Evolutionary conservation across 2,797 vertebrate genomes (phyloP).

Genomic region (Danio aesculapii): DNA sequence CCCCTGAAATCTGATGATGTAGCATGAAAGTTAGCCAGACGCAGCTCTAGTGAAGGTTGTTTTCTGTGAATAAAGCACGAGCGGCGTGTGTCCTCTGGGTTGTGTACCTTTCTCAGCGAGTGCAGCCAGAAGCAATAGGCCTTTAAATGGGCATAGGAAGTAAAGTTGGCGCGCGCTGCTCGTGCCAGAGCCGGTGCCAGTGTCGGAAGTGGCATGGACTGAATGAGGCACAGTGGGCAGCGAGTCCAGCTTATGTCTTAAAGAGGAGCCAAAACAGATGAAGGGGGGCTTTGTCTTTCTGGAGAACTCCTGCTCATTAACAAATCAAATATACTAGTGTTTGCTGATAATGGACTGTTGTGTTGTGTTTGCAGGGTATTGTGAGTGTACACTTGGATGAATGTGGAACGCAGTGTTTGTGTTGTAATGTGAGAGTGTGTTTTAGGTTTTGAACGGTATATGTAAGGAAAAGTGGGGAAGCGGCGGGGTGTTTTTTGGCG

Average conservation of each 20-base stretch:
- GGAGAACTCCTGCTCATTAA: constrained; percentile 43
- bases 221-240: constrained; percentile 79
- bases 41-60: not conserved
- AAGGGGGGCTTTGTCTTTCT: constrained; percentile 58
- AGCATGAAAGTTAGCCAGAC: not conserved
- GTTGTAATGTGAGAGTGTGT: not conserved
- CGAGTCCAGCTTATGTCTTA: constrained; percentile 80
- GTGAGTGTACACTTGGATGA: not conserved
- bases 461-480: not conserved
- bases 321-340: constrained; percentile 46
- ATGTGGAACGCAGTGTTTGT: not conserved
- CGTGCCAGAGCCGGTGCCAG: constrained; percentile 76
- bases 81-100: constrained; percentile 32
- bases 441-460: not conserved
- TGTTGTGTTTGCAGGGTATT: not conserved
- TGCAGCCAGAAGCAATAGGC: constrained; percentile 54
- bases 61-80: constrained; percentile 38
- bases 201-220: constrained; percentile 77
- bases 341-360: constrained; percentile 40
- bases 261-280: constrained; percentile 76
- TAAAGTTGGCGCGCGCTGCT: constrained; percentile 73
- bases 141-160: constrained; percentile 66
- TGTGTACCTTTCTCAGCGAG: constrained; percentile 45
- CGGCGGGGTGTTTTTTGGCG: constrained; percentile 72
- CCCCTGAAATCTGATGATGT: not conserved